Evolutionary conservation across 2,113 vertebrate genomes (phyloP).

Genomic region (Gambusia holbrooki): DNA sequence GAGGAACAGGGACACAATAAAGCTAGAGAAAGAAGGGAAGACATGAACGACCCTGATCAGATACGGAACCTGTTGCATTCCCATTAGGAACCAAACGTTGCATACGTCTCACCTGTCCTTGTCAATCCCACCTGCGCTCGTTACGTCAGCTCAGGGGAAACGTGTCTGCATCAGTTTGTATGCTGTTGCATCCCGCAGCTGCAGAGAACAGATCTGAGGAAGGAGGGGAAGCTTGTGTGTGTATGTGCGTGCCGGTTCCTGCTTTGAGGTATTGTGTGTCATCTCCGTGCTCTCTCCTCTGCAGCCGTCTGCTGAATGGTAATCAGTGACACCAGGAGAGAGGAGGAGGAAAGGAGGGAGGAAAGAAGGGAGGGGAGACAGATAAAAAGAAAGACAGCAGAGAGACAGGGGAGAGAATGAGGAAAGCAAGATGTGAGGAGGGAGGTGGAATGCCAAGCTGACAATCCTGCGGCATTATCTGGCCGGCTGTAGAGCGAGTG

Average conservation of each 20-base stretch:
- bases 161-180: neutral
- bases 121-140: neutral
- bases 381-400: slow-evolving; percentile 43
- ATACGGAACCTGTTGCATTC: neutral
- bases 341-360: slow-evolving; percentile 15
- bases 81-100: neutral
- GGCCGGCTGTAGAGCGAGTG: slow-evolving; percentile 67
- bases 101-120: neutral
- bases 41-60: neutral
- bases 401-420: slow-evolving; percentile 72
- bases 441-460: slow-evolving; percentile 81
- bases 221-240: slow-evolving; percentile 3
- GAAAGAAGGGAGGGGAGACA: slow-evolving; percentile 13
- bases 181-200: slow-evolving; percentile 46
- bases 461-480: slow-evolving; percentile 86
- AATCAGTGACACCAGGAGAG: slow-evolving; percentile 83
- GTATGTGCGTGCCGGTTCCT: slow-evolving; percentile 78
- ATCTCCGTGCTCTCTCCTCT: slow-evolving; percentile 87
- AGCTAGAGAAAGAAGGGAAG: slow-evolving; percentile 25
- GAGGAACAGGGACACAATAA: slow-evolving; percentile 32
- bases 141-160: slow-evolving; percentile 9
- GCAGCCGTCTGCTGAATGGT: slow-evolving; percentile 88
- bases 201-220: slow-evolving; percentile 56
- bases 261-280: slow-evolving; percentile 87
- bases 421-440: slow-evolving; percentile 53